A percentile compares a stretch with the other conserved stretches of the same genome.
These are phyloP conservation scores for Caenorhabditis japonica DNA, from an alignment of 2,888 invertebrate genomes.

Conservation along the genomic window DNA sequence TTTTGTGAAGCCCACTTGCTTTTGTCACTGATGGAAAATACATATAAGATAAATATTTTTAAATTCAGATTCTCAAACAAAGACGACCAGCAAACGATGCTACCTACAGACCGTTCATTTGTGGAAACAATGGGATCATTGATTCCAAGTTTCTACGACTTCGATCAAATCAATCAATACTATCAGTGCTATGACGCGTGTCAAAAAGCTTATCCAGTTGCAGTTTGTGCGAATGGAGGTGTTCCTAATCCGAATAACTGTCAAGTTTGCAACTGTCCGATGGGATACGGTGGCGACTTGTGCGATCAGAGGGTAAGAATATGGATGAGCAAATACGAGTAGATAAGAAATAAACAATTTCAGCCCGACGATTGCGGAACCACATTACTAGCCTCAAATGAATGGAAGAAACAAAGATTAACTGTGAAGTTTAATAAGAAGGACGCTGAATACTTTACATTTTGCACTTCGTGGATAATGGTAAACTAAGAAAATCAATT, in stretches of 20 bases:
- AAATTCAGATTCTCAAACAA: slow-evolving; percentile 46
- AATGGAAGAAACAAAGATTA: slow-evolving; percentile 45
- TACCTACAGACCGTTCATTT: slow-evolving; percentile 42
- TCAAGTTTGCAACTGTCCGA: slow-evolving; percentile 51
- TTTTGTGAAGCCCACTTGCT: too few relatives aligned
- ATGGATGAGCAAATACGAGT: not conserved
- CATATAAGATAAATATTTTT: too few relatives aligned
- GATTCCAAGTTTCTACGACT: slow-evolving; percentile 57
- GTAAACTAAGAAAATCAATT: not conserved
- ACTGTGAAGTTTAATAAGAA: slow-evolving; percentile 40
- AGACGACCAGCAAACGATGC: slow-evolving; percentile 49
- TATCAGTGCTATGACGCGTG: slow-evolving; percentile 48
- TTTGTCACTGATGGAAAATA: too few relatives aligned
- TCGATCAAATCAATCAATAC: slow-evolving; percentile 56
- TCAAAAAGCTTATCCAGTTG: slow-evolving; percentile 6
- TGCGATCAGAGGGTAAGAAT: slow-evolving; percentile 51
- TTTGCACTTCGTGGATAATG: slow-evolving; percentile 50
- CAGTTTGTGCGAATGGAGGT: slow-evolving; percentile 57
- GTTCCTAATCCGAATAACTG: slow-evolving; percentile 58
- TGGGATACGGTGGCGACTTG: slow-evolving; percentile 56
- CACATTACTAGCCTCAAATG: slow-evolving; percentile 25
- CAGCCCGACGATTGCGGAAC: slow-evolving; percentile 51
- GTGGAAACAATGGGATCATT: slow-evolving; percentile 56
- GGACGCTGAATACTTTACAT: slow-evolving; percentile 49
- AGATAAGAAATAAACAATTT: slow-evolving; percentile 3